Evolutionary conservation across 2,888 invertebrate species (phyloP).

Genomic region (Maniola hyperantus): DNA sequence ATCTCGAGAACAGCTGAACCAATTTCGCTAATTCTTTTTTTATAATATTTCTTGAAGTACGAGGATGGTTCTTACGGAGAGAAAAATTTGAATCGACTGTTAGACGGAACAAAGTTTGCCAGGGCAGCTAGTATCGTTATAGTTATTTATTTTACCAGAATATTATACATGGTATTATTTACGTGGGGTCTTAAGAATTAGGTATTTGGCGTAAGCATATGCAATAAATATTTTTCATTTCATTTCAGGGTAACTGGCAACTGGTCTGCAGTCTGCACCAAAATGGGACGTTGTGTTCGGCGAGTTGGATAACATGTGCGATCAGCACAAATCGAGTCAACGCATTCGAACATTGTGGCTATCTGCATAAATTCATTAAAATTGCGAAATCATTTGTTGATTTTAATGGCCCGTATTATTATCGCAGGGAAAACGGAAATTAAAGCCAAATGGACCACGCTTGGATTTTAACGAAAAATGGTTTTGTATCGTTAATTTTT

Average conservation of each 20-base stretch:
- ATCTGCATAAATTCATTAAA: conserved; percentile 18
- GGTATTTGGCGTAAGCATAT: too few relatives aligned
- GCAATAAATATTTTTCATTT: too few relatives aligned
- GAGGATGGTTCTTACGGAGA: too few relatives aligned
- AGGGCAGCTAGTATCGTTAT: too few relatives aligned
- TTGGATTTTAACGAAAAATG: conserved; percentile 15
- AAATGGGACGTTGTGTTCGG: background rate
- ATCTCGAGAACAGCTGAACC: too few relatives aligned
- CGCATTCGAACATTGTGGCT: conserved; percentile 6
- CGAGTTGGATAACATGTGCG: background rate
- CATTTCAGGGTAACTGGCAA: background rate
- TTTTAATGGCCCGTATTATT: conserved; percentile 19
- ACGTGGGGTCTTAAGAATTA: too few relatives aligned
- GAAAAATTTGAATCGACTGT: too few relatives aligned
- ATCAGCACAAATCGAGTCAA: background rate
- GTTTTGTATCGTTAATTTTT: conserved; percentile 6
- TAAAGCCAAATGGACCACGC: conserved; percentile 8
- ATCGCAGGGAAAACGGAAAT: conserved; percentile 12
- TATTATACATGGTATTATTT: too few relatives aligned
- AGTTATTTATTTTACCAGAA: too few relatives aligned
- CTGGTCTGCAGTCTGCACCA: background rate
- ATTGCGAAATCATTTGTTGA: conserved; percentile 18
- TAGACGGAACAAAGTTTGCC: too few relatives aligned
- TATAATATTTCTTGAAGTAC: too few relatives aligned
- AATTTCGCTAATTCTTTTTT: too few relatives aligned